These are phyloP conservation scores for Rhombomys opimus DNA, from an alignment of 2,113 vertebrate genomes.

Conservation along the genomic window DNA sequence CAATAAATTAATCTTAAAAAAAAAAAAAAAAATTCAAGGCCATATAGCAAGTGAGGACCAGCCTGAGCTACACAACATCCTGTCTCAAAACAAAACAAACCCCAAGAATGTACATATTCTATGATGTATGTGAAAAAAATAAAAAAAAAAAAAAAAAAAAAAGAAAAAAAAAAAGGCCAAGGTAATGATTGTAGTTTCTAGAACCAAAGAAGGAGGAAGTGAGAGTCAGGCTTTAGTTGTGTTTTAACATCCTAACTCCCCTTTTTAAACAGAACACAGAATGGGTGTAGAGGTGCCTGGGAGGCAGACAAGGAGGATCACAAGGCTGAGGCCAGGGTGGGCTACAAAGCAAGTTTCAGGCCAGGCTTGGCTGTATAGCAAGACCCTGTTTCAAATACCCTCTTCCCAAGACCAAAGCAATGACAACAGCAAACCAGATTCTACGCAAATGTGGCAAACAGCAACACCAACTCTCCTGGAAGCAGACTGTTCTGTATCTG, in stretches of 20 bases:
- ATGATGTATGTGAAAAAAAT: not conserved
- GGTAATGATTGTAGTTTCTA: not conserved
- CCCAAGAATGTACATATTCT: not conserved
- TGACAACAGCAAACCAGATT: not conserved
- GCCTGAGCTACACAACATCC: not conserved
- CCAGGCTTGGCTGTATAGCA: not conserved
- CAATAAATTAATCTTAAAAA: too few relatives aligned
- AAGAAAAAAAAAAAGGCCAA: not conserved
- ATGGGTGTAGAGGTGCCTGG: not conserved
- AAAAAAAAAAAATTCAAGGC: not conserved
- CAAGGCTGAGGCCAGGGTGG: not conserved
- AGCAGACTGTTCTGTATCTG: not conserved
- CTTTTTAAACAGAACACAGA: not conserved
- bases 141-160: not conserved
- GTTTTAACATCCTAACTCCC: not conserved
- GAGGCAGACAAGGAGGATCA: not conserved
- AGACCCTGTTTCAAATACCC: not conserved
- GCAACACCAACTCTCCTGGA: not conserved
- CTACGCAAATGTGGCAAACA: slow-evolving; percentile 12
- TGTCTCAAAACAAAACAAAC: not conserved
- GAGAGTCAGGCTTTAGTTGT: not conserved
- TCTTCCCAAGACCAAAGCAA: not conserved
- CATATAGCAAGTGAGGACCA: not conserved
- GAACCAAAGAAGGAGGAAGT: not conserved
- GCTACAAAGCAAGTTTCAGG: not conserved